Percentiles rank a stretch among this genome's conserved stretches.
Evolutionary conservation across 1,140 invertebrate species (phyloP).

Genomic region (Phenacoccus solenopsis): DNA sequence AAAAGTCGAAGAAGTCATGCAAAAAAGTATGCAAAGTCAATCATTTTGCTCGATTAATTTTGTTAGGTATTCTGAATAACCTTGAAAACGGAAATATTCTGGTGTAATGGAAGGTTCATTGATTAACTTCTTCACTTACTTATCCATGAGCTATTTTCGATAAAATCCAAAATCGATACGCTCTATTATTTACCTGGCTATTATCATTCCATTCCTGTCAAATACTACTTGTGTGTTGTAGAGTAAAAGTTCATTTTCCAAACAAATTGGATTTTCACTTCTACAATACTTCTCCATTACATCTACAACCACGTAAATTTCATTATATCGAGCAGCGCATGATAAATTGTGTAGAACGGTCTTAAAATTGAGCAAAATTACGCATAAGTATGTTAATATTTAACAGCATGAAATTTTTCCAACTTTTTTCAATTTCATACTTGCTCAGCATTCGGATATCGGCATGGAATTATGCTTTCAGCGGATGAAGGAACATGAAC

Average conservation of each 20-base stretch:
- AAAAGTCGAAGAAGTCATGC: too few species aligned
- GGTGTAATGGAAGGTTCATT: not conserved
- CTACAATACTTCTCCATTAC: constrained; percentile 43
- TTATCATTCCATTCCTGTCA: constrained; percentile 43
- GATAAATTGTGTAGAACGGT: constrained; percentile 33
- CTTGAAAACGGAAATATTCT: not conserved
- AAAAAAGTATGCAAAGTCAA: too few species aligned
- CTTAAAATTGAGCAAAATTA: too few species aligned
- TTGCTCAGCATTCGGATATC: too few species aligned
- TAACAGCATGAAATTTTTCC: too few species aligned
- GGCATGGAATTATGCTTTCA: constrained; percentile 29
- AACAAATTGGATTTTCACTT: not conserved
- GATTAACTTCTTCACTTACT: too few species aligned
- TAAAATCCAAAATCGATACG: not conserved
- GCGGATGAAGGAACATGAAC: constrained; percentile 29
- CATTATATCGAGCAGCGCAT: constrained; percentile 39
- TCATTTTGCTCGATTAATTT: too few species aligned
- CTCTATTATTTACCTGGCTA: constrained; percentile 33
- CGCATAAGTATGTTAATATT: too few species aligned
- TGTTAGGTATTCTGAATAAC: not conserved
- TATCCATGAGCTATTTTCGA: too few species aligned
- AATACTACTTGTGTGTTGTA: constrained; percentile 69
- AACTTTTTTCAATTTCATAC: too few species aligned
- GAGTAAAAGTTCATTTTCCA: constrained; percentile 29
- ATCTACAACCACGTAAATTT: constrained; percentile 56